Evolutionary conservation across 2,888 invertebrate genomes (phyloP), one percentile per base, ranked within the genome.

Genomic region (Lithophane leautieri): DNA sequence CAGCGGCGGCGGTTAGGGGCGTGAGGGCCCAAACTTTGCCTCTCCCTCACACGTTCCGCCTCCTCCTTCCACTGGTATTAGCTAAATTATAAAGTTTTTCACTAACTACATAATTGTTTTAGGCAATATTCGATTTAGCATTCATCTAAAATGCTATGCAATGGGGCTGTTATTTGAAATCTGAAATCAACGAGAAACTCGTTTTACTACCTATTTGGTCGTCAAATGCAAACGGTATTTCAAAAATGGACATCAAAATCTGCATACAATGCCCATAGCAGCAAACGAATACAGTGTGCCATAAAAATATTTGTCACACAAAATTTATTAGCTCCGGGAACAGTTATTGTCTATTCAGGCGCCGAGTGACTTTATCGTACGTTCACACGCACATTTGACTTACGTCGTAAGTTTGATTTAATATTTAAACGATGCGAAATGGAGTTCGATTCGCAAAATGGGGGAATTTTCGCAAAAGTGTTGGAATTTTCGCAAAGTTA

Each of bases 361-460:
- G 34, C 40, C 68, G 47, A 58, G 44, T 65, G 76, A 78, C 76
- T 85, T 85, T 85, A 87, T 86, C 83, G 68, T 42, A 52, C 73
- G 56, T 61, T 73, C 70, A 62, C 87, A 86, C 78, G 79, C 82
- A 73, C 77, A 70, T 82, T 74, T 83, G 80, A 85, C 76, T 82
- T 76, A 60, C 66, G 52, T 52, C 74, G 70, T 82, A 77, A 84
- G 77, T 83, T 84, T 85, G 83, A 87, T 85, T 87, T 87, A 82
- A 87, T 87, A 87, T 87, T 85, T 78, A 82, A 82, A 72, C 77
- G 85, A 78, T 58, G 61, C 67, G 67, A 85, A 87, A 79, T 73
- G 70, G 73, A 77, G 73, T 82, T 82, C 78, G 67, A 74, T 84
- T 78, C 67, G 25, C 56, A 66, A 61, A 79, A 82, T 77, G 77